These are phyloP conservation scores for Agrochola lota DNA, from an alignment of 2,888 invertebrate species.

Conservation along the genomic window DNA sequence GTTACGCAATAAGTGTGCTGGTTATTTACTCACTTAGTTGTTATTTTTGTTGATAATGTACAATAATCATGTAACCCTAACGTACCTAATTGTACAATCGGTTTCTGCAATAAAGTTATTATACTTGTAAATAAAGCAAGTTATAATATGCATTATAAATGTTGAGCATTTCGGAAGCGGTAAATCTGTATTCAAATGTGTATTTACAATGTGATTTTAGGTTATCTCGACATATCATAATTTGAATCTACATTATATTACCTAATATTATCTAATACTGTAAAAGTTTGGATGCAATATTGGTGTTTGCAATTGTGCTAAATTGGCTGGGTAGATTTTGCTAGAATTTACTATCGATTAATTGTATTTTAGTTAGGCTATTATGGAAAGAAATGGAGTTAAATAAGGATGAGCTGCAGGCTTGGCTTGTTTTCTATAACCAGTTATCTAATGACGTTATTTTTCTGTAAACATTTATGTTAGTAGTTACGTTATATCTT, in stretches of 20 bases:
- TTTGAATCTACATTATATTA: constrained; percentile 9
- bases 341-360: not conserved
- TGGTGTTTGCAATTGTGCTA: not conserved
- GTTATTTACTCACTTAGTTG: not conserved
- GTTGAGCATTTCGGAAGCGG: constrained; percentile 37
- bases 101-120: constrained; percentile 10
- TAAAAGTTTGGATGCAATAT: not conserved
- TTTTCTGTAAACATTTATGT: not conserved
- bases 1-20: not conserved
- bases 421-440: not conserved
- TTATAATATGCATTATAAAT: constrained; percentile 16
- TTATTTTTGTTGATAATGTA: not conserved
- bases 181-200: constrained; percentile 36
- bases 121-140: constrained; percentile 4
- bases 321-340: not conserved
- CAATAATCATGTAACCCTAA: constrained; percentile 2
- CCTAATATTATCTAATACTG: constrained; percentile 14
- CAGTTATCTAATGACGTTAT: not conserved
- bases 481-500: constrained; percentile 7
- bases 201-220: constrained; percentile 20
- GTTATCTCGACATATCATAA: constrained; percentile 31
- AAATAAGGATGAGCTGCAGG: not conserved
- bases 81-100: constrained; percentile 9
- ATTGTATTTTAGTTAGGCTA: not conserved
- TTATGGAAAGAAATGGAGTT: not conserved